A percentile compares a stretch with the other conserved stretches of the same genome.
phyloP scores from a whole-genome alignment of 2,113 vertebrate genomes.

The Pelmatolapia mariae region DNA sequence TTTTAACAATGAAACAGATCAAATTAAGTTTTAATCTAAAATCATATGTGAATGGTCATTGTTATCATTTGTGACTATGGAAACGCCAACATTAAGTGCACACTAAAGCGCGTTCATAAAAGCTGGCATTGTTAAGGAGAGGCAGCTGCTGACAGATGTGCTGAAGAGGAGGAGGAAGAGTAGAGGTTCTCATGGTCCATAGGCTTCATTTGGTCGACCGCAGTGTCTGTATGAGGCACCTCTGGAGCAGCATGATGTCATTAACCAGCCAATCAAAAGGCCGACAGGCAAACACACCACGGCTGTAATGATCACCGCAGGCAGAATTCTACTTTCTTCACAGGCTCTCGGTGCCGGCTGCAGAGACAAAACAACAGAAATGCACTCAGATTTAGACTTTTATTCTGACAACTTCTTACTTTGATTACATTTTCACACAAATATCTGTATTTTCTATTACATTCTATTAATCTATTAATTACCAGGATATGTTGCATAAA shows the following conservation, averaged over 20 bases:
- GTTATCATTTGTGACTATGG: neutral
- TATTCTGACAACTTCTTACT: neutral
- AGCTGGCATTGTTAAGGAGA: too few species aligned
- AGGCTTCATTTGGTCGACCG: neutral
- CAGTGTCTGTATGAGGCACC: fast-evolving
- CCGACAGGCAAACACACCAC: neutral
- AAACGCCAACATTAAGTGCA: neutral
- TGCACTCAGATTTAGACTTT: neutral
- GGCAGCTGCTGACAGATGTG: neutral
- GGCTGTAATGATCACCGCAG: neutral
- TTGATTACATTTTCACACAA: neutral
- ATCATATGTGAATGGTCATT: neutral
- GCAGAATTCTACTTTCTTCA: neutral
- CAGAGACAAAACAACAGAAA: neutral
- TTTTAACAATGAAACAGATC: too few species aligned
- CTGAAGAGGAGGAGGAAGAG: neutral
- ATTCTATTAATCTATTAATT: neutral
- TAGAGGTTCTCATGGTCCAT: neutral
- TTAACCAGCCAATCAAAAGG: neutral
- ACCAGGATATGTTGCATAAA: neutral
- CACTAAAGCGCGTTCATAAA: neutral
- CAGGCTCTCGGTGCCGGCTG: neutral
- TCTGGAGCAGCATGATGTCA: fast-evolving
- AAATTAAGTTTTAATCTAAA: too few species aligned
- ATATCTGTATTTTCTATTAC: neutral